Percentiles rank a stretch among this genome's conserved stretches.
These are phyloP conservation scores for Callimorpha dominula DNA, from an alignment of 2,888 invertebrate genomes.

Conservation along the genomic window DNA sequence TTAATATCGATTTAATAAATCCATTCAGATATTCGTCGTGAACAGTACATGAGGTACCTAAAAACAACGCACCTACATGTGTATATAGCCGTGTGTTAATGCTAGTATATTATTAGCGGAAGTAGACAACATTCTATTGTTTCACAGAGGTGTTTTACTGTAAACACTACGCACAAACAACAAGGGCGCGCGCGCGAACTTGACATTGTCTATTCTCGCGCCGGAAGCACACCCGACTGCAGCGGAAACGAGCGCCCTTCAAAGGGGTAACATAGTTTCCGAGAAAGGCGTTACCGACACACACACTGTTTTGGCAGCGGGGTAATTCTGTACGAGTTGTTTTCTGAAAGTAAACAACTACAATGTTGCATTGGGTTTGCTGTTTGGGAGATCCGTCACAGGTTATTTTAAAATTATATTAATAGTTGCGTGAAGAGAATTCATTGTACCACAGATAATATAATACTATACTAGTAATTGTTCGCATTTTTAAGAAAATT, in stretches of 20 bases:
- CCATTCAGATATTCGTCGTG: no score
- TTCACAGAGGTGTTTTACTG: slow-evolving; percentile 8
- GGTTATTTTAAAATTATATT: neutral
- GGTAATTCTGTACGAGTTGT: slow-evolving; percentile 57
- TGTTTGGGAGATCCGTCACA: neutral
- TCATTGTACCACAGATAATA: no score
- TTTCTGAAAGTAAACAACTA: slow-evolving; percentile 54
- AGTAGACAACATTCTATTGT: slow-evolving; percentile 3
- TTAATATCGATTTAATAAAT: no score
- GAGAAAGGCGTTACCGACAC: slow-evolving; percentile 63
- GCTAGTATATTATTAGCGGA: slow-evolving; percentile 7
- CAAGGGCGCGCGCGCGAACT: slow-evolving; percentile 63
- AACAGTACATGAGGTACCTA: neutral
- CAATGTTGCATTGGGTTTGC: slow-evolving; percentile 37
- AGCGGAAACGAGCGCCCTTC: slow-evolving; percentile 66
- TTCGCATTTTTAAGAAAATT: no score
- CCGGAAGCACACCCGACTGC: slow-evolving; percentile 64
- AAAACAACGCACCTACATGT: neutral
- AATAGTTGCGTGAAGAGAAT: no score
- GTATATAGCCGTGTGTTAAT: neutral
- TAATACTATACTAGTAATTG: no score
- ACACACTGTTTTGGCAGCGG: slow-evolving; percentile 52
- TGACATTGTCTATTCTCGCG: slow-evolving; percentile 78
- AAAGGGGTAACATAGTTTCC: slow-evolving; percentile 80
- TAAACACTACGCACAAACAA: slow-evolving; percentile 14